phyloP scores from a whole-genome alignment of 2,797 vertebrate genomes.

The Pachyuromys duprasi region DNA sequence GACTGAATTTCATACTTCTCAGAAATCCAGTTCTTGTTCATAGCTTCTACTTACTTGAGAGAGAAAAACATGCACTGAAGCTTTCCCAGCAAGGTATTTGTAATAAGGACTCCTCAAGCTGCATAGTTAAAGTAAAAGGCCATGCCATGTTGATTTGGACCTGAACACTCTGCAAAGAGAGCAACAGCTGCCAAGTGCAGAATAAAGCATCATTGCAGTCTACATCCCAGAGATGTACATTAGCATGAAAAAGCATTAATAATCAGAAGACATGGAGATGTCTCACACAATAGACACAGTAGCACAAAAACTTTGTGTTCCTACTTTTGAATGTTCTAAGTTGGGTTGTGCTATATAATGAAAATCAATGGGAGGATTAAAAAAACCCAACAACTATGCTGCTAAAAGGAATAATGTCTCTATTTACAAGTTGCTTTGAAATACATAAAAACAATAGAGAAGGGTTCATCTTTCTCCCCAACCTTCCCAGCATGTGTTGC shows the following conservation, averaged over 20 bases:
- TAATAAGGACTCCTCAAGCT: background rate
- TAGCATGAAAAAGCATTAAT: background rate
- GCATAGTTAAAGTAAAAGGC: background rate
- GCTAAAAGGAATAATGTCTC: background rate
- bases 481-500: too few species aligned
- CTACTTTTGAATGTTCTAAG: background rate
- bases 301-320: accelerated
- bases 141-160: background rate
- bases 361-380: background rate
- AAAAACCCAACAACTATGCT: background rate
- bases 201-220: background rate
- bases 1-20: constrained; percentile 50
- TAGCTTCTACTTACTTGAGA: constrained; percentile 64
- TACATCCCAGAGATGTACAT: background rate
- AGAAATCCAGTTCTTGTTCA: constrained; percentile 52
- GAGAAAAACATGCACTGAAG: background rate
- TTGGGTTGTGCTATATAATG: background rate
- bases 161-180: background rate
- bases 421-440: background rate
- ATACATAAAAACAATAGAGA: background rate
- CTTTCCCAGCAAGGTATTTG: background rate
- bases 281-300: background rate
- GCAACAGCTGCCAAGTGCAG: background rate
- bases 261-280: background rate
- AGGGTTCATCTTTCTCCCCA: too few species aligned